Base-by-base conservation (phyloP, 1,140 invertebrate genomes). In the Macrobrachium rosenbergii region DNA sequence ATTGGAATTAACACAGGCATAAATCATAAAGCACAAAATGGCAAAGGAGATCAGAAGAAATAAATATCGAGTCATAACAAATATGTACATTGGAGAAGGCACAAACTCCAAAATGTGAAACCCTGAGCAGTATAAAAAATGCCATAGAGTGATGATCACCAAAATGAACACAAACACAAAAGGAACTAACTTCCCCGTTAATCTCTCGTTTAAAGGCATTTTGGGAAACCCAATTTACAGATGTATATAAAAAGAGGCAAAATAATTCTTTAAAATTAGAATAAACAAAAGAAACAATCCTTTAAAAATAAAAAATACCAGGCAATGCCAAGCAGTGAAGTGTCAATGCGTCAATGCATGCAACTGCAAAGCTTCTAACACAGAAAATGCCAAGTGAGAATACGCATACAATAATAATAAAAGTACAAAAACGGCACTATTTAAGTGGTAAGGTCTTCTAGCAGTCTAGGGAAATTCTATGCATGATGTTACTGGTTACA, bases 1-100 rank as follows among this genome's bases (percentile, higher is more conserved):
- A 63, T 58, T 64, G n/a, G 85, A 82, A 81, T 87, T 87, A 82
- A 87, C 79, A 87, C 85, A 87, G 43, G 85, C 85, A 82, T 87
- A 87, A 43, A 87, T 81, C 85, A 87, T 87, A 69, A 87, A 87
- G 28, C 85, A 87, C 14, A 87, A 69, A 59, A 87, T 87, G 28
- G 81, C 85, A 37, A 81, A 28, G 62, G 85, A 87, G 19, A 87
- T 64, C 28, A 82, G 37, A 43, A 87, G 85, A 69, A 87, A 87
- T n/a, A 87, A 59, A 58, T 87, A 87, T 23, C 85, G 64, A 23
- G 62, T 87, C 28, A 87, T 75, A 28, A 80, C 78, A 76, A 87
- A 87, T 19, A 59, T 79, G 58, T 87, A 87, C 85, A 87, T 80
- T 10, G 85, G 85, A 62, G 85, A 87, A 17, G 85, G 85, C 16